phyloP scores from a whole-genome alignment of 2,888 invertebrate species.

The Teleiodes luculella region DNA sequence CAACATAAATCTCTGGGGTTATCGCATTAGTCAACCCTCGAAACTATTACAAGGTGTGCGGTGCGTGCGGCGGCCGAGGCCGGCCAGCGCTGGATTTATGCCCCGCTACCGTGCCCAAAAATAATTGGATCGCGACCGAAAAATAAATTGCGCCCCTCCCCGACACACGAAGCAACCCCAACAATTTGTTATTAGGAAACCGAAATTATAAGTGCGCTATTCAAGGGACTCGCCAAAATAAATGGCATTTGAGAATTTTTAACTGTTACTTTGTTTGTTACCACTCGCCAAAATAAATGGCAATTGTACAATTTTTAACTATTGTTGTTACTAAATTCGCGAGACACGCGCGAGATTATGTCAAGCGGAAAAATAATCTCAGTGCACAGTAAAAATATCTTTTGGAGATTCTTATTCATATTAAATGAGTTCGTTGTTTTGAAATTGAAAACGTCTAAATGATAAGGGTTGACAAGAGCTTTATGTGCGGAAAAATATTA shows the following conservation, averaged over 20 bases:
- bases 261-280: too few species aligned
- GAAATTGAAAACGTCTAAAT: neutral
- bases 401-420: too few species aligned
- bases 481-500: too few species aligned
- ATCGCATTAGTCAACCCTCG: conserved; percentile 47
- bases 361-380: too few species aligned
- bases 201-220: conserved; percentile 35
- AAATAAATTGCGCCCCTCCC: conserved; percentile 63
- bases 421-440: too few species aligned
- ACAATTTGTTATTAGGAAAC: conserved; percentile 62
- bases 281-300: neutral
- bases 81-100: conserved; percentile 56
- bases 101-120: conserved; percentile 67
- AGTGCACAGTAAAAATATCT: too few species aligned
- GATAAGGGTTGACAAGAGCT: conserved; percentile 2
- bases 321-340: neutral
- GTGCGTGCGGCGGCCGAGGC: conserved; percentile 37
- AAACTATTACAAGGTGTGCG: conserved; percentile 23
- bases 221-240: conserved; percentile 1
- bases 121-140: conserved; percentile 73
- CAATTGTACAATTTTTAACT: neutral
- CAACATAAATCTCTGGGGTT: conserved; percentile 46
- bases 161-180: conserved; percentile 49
- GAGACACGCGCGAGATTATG: neutral
- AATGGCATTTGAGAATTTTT: neutral